Evolutionary conservation across 2,113 vertebrate genomes (phyloP).

Genomic region (Lipotes vexillifer): DNA sequence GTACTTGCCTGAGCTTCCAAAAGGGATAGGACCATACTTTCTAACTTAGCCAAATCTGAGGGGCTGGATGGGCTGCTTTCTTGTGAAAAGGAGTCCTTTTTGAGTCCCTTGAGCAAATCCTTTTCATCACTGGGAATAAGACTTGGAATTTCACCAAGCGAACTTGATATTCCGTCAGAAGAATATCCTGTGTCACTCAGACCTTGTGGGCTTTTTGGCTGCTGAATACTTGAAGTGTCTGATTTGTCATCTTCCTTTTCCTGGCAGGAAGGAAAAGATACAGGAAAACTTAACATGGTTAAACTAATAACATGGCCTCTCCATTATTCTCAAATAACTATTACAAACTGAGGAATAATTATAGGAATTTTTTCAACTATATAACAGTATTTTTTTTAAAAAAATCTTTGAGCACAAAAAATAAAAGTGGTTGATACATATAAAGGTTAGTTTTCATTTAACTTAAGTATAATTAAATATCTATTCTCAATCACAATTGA

Average conservation of each 20-base stretch:
- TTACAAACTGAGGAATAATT: background rate
- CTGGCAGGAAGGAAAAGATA: constrained; percentile 80
- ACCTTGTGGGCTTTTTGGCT: constrained; percentile 88
- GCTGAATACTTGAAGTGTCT: constrained; percentile 84
- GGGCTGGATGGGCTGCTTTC: constrained; percentile 90
- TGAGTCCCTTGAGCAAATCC: constrained; percentile 82
- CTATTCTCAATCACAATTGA: background rate
- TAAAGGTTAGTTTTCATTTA: background rate
- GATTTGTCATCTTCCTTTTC: constrained; percentile 88
- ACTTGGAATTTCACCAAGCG: constrained; percentile 87
- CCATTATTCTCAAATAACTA: background rate
- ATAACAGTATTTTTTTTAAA: background rate
- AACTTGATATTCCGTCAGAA: constrained; percentile 88
- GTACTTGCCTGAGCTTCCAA: constrained; percentile 89
- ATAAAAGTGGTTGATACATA: background rate
- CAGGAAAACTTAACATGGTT: constrained; percentile 63
- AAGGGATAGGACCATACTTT: constrained; percentile 95
- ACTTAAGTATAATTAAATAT: background rate
- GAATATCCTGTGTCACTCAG: constrained; percentile 89
- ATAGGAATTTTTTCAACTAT: background rate
- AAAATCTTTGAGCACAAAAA: background rate
- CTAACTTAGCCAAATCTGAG: constrained; percentile 93
- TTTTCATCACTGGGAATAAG: constrained; percentile 84
- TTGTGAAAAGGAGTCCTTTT: constrained; percentile 81
- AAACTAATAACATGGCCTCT: constrained; percentile 39